Conservation (phyloP, 2,113 vertebrate genomes). For the Anser brachyrhynchus region DNA sequence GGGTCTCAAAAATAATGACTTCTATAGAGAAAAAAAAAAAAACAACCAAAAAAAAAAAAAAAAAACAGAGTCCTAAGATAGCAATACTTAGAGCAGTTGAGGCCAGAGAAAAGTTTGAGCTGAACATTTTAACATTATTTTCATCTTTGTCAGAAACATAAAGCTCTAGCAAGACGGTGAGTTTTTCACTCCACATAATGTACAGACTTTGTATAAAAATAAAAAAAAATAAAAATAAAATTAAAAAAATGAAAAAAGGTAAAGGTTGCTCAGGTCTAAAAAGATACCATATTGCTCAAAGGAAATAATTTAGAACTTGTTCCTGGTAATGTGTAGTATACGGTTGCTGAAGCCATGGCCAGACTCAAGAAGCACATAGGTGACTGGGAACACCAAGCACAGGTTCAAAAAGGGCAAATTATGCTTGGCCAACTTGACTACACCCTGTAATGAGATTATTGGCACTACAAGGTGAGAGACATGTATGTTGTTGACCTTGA, state of each 20-base stretch:
- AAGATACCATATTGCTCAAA: neutral
- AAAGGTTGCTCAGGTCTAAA: neutral
- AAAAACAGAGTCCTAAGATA: neutral
- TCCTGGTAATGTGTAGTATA: accelerated
- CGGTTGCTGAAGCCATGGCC: neutral
- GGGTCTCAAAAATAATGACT: neutral
- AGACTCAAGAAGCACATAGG: neutral
- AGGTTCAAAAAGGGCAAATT: neutral
- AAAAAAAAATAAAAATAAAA: accelerated
- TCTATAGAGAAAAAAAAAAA: neutral
- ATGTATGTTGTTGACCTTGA: neutral
- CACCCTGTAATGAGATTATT: neutral
- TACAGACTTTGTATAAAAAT: neutral
- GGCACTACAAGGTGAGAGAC: neutral
- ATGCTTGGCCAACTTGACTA: neutral
- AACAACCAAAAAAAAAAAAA: neutral
- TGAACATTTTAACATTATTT: neutral
- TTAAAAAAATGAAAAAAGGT: too few species aligned
- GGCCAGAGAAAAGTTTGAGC: conserved; percentile 1
- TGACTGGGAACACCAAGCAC: neutral
- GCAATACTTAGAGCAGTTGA: neutral
- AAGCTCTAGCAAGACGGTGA: neutral
- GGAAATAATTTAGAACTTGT: neutral
- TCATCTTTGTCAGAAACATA: neutral
- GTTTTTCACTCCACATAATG: neutral